Base-by-base conservation (phyloP, 2,888 invertebrate species). In the Pachycephus smyrnensis region DNA sequence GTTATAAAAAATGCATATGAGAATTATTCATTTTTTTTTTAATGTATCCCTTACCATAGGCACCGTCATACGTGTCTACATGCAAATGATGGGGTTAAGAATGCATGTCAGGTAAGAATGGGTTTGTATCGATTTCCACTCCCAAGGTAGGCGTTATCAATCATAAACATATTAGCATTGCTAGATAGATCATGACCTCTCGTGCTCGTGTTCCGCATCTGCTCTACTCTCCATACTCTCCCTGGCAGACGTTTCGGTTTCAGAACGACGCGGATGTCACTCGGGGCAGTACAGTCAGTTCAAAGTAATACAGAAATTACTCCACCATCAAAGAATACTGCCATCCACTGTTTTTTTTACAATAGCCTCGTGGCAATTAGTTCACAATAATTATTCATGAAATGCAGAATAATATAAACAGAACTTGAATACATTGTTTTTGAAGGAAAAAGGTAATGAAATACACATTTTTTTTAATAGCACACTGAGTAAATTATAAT, bases 131-230 rank as follows among this genome's bases (percentile, higher is more conserved):
- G 78, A 33, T 31, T 35, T 33, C 75, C 35, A 76, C 68, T 78
- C 73, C 36, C 71, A 75, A 75, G 73, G 68, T 36, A 68, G 75
- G 36, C 68, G 36, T 36, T 76, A 78, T 78, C 78, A 78, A 78
- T 78, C 78, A 78, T 78, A 73, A 68, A 40, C 78, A 69, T 76
- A 78, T 78, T 73, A 78, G 78, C 78, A 78, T 78, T 75, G 40
- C 73, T 36, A n/a, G 75, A 75, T 76, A 73, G 71, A 68, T 78
- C 78, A 76, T 73, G 75, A 76, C 73, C 68, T 55, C 71, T 33
- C 31, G 31, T 33, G 71, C 33, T 33, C 71, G 31, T 71, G 71
- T 71, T 31, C 33, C n/a, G 71, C 71, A 71, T 71, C 31, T 71
- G 71, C 31, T 33, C 71, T 31, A 31, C 71, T 71, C 55, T 23